These are phyloP conservation scores for Calidris pugnax DNA, from an alignment of 2,113 vertebrate genomes.

Conservation along the genomic window DNA sequence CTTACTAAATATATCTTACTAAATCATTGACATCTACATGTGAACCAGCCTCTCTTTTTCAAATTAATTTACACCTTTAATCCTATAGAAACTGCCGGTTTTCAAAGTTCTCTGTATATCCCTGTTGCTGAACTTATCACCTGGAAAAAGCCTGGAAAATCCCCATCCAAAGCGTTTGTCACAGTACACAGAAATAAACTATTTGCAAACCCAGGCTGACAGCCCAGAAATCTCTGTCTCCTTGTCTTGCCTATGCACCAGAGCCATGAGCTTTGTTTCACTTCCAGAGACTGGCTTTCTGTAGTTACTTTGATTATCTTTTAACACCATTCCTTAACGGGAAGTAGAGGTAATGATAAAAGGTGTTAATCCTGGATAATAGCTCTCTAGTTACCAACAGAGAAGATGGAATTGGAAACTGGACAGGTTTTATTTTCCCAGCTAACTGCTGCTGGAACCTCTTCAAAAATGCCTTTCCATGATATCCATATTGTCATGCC, in stretches of 20 bases:
- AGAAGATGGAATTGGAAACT: not conserved
- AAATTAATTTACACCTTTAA: not conserved
- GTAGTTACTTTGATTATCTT: not conserved
- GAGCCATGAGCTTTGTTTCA: not conserved
- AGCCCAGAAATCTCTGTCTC: not conserved
- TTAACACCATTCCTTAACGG: not conserved
- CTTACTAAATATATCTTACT: not conserved
- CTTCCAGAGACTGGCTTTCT: not conserved
- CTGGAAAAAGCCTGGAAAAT: not conserved
- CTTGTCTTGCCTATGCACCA: not conserved
- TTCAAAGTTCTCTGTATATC: not conserved
- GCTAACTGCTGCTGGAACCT: not conserved
- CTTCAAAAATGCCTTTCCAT: not conserved
- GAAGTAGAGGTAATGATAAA: not conserved
- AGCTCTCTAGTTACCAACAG: not conserved
- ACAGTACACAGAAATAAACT: not conserved
- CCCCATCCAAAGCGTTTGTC: not conserved
- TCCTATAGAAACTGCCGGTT: not conserved
- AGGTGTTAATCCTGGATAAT: not conserved
- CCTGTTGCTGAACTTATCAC: not conserved
- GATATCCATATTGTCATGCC: not conserved
- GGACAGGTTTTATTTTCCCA: not conserved
- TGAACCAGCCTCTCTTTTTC: not conserved
- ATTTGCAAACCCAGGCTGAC: not conserved
- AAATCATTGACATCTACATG: not conserved